Evolutionary conservation across 2,888 invertebrate species (phyloP), one percentile per base, ranked within the genome.

Genomic region (Prosapia bicincta): DNA sequence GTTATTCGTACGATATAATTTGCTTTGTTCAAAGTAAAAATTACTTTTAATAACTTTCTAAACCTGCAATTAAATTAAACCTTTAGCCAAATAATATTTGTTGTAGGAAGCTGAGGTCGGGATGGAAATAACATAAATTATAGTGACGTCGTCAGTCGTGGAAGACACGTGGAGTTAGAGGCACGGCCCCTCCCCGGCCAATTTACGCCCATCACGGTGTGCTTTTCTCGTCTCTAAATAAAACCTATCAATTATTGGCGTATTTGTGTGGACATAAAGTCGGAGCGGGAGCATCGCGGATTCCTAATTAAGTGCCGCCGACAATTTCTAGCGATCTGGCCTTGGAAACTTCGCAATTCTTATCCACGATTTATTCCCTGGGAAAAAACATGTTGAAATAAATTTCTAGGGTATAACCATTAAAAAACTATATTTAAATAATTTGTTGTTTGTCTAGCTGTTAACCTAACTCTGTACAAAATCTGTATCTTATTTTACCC

Each of bases 231-330:
- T n/a, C 54, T 54, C 54, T 54, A 54, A 54, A 54, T 54, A 54
- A 54, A 54, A 54, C 54, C 54, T 54, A 54, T 54, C 54, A 54
- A 54, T 54, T 54, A 54, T 54, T 54, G 54, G 54, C 54, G n/a
- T 54, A 54, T 54, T 54, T 54, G 54, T 54, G 54, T 20, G 7
- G n/a, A 20, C 13, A 54, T n/a, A 54, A 54, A 20, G 3, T 20
- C 54, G 6, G 54, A 3, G 30, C 30, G 13, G n/a, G 13, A 3
- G 20, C 2, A 20, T 20, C 54, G 54, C 54, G 54, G 54, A 54
- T 54, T n/a, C 54, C 54, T 54, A 54, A 54, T 38, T 20, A 54
- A 54, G 54, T 54, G 13, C 38, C 7, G 38, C 38, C 38, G 38
- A 38, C 38, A 38, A 38, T 38, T 38, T 38, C 5, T 13, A 5